Evolutionary conservation across 2,113 vertebrate genomes (phyloP).

Genomic region (Cyanoliseus patagonus): DNA sequence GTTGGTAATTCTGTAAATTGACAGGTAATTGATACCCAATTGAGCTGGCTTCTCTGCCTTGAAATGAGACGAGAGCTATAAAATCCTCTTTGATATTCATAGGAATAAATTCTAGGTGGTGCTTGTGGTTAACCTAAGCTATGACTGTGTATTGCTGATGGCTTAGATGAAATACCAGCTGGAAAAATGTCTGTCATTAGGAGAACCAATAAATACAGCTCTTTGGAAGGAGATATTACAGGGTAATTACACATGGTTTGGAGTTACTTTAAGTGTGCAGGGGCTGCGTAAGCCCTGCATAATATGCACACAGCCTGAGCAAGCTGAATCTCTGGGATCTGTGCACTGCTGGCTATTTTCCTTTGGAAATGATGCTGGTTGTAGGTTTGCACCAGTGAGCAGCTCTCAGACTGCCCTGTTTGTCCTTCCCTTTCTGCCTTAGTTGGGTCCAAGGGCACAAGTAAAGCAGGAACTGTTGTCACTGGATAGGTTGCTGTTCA

Average conservation of each 20-base stretch:
- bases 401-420: neutral
- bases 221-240: neutral
- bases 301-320: neutral
- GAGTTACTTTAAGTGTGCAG: neutral
- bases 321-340: neutral
- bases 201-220: neutral
- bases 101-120: neutral
- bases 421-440: neutral
- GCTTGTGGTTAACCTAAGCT: slow-evolving; percentile 3
- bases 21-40: slow-evolving; percentile 5
- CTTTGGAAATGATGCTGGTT: neutral
- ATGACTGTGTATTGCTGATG: neutral
- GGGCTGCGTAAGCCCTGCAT: neutral
- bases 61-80: neutral
- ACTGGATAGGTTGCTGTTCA: neutral
- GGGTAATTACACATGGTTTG: neutral
- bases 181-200: neutral
- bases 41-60: neutral
- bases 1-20: slow-evolving; percentile 32
- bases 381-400: neutral
- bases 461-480: neutral
- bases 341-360: neutral
- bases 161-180: neutral
- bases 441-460: neutral
- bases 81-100: slow-evolving; percentile 12